These are phyloP conservation scores for Drosophila meridionalis DNA, from an alignment of 2,888 invertebrate species.

Conservation along the genomic window DNA sequence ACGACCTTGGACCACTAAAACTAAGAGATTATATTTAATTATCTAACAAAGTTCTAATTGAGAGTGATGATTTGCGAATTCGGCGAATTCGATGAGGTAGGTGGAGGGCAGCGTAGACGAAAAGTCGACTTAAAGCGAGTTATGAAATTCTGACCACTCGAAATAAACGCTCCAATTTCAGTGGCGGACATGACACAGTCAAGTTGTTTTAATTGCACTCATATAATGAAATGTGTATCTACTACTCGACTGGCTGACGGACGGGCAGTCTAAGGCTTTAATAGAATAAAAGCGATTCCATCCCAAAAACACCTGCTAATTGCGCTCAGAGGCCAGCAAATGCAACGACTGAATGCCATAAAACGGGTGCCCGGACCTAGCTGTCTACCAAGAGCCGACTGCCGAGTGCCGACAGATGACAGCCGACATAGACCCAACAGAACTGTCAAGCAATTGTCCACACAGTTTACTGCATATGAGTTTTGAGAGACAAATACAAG, in stretches of 20 bases:
- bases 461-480: conserved; percentile 43
- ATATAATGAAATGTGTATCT: conserved; percentile 51
- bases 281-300: conserved; percentile 54
- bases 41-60: conserved; percentile 14
- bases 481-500: conserved; percentile 53
- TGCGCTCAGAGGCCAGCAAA: conserved; percentile 41
- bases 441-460: conserved; percentile 38
- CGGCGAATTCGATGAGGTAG: conserved; percentile 18
- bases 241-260: neutral
- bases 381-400: neutral
- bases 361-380: conserved; percentile 20
- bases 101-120: conserved; percentile 13
- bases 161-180: conserved; percentile 59
- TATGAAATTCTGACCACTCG: conserved; percentile 56
- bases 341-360: conserved; percentile 7
- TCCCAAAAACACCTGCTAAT: conserved; percentile 57
- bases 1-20: conserved; percentile 52
- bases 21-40: conserved; percentile 26
- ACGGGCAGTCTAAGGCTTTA: conserved; percentile 10
- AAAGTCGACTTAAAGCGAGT: conserved; percentile 10
- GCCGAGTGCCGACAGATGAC: neutral
- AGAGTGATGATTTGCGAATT: conserved; percentile 3
- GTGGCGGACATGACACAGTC: conserved; percentile 66
- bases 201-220: conserved; percentile 65
- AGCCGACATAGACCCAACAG: conserved; percentile 20